A percentile compares a stretch with the other conserved stretches of the same genome.
phyloP scores from a whole-genome alignment of 1,140 invertebrate genomes.

The Luehdorfia chinensis region DNA sequence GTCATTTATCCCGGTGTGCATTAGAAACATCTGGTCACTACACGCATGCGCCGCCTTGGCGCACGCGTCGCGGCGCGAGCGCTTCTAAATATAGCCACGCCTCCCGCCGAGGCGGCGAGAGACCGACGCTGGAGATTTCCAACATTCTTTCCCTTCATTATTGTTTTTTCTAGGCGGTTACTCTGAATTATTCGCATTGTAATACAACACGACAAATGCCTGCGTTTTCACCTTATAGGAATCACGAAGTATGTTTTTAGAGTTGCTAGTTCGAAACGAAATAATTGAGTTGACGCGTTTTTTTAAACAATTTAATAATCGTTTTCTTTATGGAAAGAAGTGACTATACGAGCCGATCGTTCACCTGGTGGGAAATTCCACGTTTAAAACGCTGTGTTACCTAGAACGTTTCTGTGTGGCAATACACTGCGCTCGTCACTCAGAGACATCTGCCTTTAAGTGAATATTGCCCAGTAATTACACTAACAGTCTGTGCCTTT shows the following conservation, averaged over 20 bases:
- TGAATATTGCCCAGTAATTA: no score
- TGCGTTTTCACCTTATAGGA: background rate
- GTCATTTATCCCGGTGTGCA: slow-evolving; percentile 20
- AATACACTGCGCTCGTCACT: no score
- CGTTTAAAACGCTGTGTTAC: no score
- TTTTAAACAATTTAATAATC: no score
- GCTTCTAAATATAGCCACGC: slow-evolving; percentile 60
- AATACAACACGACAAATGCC: slow-evolving; percentile 16
- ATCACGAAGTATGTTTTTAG: background rate
- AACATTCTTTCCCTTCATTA: slow-evolving; percentile 56
- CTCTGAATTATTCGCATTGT: slow-evolving; percentile 22
- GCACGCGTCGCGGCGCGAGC: slow-evolving; percentile 56
- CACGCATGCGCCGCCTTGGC: slow-evolving; percentile 32
- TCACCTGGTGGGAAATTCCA: no score
- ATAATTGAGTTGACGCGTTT: no score
- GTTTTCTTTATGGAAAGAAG: no score
- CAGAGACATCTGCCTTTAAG: no score
- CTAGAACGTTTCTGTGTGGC: no score
- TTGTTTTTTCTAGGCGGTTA: slow-evolving; percentile 40
- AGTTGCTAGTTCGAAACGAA: background rate
- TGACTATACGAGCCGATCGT: no score
- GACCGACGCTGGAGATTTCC: slow-evolving; percentile 61
- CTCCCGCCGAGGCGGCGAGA: slow-evolving; percentile 53
- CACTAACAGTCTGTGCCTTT: no score
- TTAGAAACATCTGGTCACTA: slow-evolving; percentile 37